A percentile compares a stretch with the other conserved stretches of the same genome.
Evolutionary conservation across 2,888 invertebrate species (phyloP).

Genomic region (Galeruca laticollis): DNA sequence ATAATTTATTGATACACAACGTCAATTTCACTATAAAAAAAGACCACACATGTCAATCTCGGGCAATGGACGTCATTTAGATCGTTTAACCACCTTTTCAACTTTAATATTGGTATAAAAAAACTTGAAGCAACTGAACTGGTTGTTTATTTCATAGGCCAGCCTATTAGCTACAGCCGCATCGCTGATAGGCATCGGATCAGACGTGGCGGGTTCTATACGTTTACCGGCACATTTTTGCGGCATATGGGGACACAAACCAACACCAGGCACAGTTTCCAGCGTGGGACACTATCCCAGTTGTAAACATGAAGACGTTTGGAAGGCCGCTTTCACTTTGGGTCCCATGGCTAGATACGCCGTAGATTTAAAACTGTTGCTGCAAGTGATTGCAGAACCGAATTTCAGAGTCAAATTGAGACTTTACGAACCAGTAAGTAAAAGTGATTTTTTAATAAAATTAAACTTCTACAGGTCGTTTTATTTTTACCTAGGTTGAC

Average conservation of each 20-base stretch:
- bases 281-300: conserved; percentile 78
- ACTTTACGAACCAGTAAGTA: conserved; percentile 69
- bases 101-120: too few relatives aligned
- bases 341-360: conserved; percentile 92
- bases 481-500: conserved; percentile 67
- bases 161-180: conserved; percentile 84
- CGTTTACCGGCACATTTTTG: conserved; percentile 91
- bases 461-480: background rate
- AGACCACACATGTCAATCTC: too few relatives aligned
- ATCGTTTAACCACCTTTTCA: too few relatives aligned
- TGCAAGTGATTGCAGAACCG: conserved; percentile 76
- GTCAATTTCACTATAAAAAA: too few relatives aligned
- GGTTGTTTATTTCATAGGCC: conserved; percentile 69
- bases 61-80: too few relatives aligned
- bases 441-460: background rate
- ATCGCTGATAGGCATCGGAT: conserved; percentile 85
- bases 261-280: conserved; percentile 75
- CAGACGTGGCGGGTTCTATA: conserved; percentile 91
- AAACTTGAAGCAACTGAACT: too few relatives aligned
- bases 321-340: conserved; percentile 79
- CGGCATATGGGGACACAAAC: conserved; percentile 94
- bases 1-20: too few relatives aligned
- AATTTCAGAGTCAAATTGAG: conserved; percentile 65
- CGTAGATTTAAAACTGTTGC: conserved; percentile 81
- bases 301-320: conserved; percentile 71